phyloP scores from a whole-genome alignment of 2,113 vertebrate genomes.

The Probosciger aterrimus region DNA sequence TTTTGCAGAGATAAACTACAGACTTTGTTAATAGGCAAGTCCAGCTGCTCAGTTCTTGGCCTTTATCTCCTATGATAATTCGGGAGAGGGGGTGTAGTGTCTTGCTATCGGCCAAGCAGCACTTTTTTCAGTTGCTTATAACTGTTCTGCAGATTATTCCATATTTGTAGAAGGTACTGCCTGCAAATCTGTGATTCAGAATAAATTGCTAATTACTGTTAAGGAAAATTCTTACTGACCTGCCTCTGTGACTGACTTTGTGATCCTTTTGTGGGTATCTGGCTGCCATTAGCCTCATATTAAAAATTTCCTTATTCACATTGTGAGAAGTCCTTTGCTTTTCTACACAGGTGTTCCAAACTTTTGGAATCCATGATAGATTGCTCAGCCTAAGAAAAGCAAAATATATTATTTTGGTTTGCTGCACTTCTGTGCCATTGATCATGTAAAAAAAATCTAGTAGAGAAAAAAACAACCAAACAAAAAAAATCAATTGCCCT shows the following conservation, averaged over 20 bases:
- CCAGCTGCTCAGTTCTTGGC: neutral
- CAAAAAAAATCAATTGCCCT: neutral
- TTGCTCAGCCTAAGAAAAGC: neutral
- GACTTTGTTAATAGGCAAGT: neutral
- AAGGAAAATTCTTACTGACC: neutral
- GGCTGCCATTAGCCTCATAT: neutral
- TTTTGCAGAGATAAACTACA: neutral
- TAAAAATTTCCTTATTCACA: neutral
- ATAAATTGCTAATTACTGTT: neutral
- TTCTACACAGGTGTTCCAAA: neutral
- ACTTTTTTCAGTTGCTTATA: slow-evolving; percentile 15
- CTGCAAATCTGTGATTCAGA: neutral
- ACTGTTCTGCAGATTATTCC: neutral
- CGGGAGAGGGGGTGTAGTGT: neutral
- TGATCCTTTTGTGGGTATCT: neutral
- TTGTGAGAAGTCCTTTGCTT: neutral
- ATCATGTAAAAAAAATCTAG: neutral
- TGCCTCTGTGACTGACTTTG: neutral
- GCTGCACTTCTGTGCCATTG: neutral
- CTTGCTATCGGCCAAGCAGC: neutral
- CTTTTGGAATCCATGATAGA: neutral
- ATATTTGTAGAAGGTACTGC: neutral
- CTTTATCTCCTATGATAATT: neutral
- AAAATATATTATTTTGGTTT: neutral
- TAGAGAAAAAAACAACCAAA: neutral